Evolutionary conservation across 2,113 vertebrate genomes (phyloP).

Genomic region (Paedocypris sp.): DNA sequence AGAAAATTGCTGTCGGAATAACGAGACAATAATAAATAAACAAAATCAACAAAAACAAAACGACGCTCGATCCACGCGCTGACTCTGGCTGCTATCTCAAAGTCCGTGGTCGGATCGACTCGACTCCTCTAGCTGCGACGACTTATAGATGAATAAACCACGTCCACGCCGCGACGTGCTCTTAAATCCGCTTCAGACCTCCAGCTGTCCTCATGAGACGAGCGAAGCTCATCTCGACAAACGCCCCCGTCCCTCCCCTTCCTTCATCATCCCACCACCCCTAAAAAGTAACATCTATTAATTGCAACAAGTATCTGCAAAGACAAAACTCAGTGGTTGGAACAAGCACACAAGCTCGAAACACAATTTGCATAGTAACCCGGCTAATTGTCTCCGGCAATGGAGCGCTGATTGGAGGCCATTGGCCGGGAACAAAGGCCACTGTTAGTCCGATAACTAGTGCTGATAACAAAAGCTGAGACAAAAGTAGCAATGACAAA

Average conservation of each 20-base stretch:
- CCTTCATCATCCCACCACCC: constrained; percentile 31
- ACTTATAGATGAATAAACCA: constrained; percentile 41
- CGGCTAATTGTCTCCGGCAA: constrained; percentile 79
- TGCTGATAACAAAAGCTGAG: constrained; percentile 75
- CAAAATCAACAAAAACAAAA: constrained; percentile 21
- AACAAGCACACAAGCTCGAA: constrained; percentile 59
- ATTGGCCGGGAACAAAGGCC: constrained; percentile 79
- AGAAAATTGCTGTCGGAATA: too few species aligned
- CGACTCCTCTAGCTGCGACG: constrained; percentile 34
- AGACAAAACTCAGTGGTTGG: constrained; percentile 51
- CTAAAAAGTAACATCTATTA: constrained; percentile 52
- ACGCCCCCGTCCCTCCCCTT: constrained; percentile 51
- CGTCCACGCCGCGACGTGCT: constrained; percentile 46
- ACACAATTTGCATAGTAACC: constrained; percentile 72
- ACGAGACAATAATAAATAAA: constrained; percentile 1
- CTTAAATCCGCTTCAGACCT: constrained; percentile 55
- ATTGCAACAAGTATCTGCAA: constrained; percentile 61
- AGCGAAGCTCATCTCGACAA: constrained; percentile 57
- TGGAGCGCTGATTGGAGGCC: constrained; percentile 73
- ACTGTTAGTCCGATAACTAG: constrained; percentile 78
- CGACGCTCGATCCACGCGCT: neutral
- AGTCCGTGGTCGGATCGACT: constrained; percentile 8
- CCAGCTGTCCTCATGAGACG: constrained; percentile 58
- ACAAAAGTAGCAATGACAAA: constrained; percentile 72
- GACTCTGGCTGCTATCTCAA: neutral